Base-by-base conservation (phyloP, 2,888 invertebrate species). In the Polydrusus pterygomalis region DNA sequence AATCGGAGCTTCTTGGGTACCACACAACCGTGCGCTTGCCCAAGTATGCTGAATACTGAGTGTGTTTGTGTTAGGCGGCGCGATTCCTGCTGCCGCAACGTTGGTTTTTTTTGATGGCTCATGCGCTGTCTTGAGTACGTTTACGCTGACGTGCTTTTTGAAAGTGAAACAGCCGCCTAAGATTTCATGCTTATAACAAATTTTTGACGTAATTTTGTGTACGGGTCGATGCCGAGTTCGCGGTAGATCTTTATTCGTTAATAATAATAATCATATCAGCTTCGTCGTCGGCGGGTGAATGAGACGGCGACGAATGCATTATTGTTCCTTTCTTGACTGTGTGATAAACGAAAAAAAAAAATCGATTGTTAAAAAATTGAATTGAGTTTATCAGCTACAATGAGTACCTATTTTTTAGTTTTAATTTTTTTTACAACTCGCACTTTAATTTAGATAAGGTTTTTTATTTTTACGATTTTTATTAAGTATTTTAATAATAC, bases 1-100 rank as follows among this genome's bases (percentile, higher is more conserved):
- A 25, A 58, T 43, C 72, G 58, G 56, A 60, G 74, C 68, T 84
- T 83, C 86, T 85, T 86, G 87, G 86, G 85, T 80, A 87, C 87
- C 87, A 87, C 87, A 87, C 86, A 78, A 78, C 70, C 84, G 87
- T 87, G 87, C 87, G 87, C 87, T 87, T 85, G 86, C 87, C 87
- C 87, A 87, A 87, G 87, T 83, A 83, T 84, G 86, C 87, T 87
- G 82, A 83, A 85, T 84, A 86, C 87, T 86, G 84, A 86, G 84
- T 80, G 79, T 63, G 63, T 63, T 70, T 65, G 15, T 72, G n/a
- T 58, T 30, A 38, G 40, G n/a, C 34, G 20, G 71, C 40, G 76
- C 76, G 68, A 58, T 49, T 68, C 67, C 68, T 76, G 76, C 74
- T 70, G 60, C 63, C 17, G 64, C 10, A 49, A 49, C 30, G 54